Base-by-base conservation (phyloP, 2,797 vertebrate genomes). In the Pangasius sanitwongsei region DNA sequence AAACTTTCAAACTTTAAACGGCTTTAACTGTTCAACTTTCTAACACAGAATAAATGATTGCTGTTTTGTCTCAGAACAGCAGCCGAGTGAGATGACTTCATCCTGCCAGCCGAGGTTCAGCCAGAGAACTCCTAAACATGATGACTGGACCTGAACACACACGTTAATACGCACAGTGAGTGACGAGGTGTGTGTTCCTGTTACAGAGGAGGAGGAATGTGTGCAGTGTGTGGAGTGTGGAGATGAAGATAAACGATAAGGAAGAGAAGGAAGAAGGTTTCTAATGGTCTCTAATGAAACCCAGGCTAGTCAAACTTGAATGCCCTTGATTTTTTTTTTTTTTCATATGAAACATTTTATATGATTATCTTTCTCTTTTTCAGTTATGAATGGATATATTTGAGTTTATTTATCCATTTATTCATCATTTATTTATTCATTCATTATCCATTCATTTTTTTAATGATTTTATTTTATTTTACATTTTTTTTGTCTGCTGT, bases 91-190 rank as follows among this genome's bases (percentile, higher is more conserved):
- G 55, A 34, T 80, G n/a, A 6, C 15, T 80, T 55, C 50, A 80
- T 55, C 6, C 50, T 80, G 50, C 77, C 77, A 80, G n/a, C 28
- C 6, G n/a, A 34, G n/a, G 48, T 80, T 80, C 77, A 55, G 50
- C n/a, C 77, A 80, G 50, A 55, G n/a, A 80, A 55, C 77, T 80
- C 44, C 44, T n/a, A 50, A 77, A 50, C 74, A 53, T 16, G 25
- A 53, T 2, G 12, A 77, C 44, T 50, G 13, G 44, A n/a, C 25
- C 44, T 50, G 74, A 80, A 18, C 48, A n/a, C 48, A 53, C 74
- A 50, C 48, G 53, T 77, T 50, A 53, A 80, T 80, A n/a, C 28
- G 34, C 50, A 53, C 77, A 34, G 77, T 80, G 77, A 80, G 15
- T 80, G 50, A 80, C 20, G 50, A 55, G 28, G 77, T 80, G 50